These are phyloP conservation scores for Ichneumon xanthorius DNA, from an alignment of 2,888 invertebrate species.

Conservation along the genomic window DNA sequence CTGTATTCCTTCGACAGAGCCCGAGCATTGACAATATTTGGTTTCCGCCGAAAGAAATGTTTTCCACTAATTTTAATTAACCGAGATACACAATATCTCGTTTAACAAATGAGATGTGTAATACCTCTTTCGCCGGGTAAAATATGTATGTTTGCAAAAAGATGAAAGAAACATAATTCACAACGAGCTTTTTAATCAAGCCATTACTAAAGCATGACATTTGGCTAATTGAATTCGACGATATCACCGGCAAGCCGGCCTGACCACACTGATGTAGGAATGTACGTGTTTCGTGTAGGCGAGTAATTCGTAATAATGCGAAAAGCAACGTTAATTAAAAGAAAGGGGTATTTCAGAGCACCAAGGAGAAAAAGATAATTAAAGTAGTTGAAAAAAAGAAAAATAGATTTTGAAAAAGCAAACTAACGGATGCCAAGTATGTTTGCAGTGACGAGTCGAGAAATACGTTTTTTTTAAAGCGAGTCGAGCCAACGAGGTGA, in stretches of 20 bases:
- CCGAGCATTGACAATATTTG: no score
- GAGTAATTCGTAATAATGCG: constrained; percentile 33
- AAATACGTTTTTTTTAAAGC: constrained; percentile 44
- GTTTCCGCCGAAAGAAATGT: background rate
- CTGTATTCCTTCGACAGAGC: no score
- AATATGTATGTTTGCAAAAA: background rate
- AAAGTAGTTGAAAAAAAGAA: constrained; percentile 20
- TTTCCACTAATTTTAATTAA: background rate
- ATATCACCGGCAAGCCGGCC: background rate
- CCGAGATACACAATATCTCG: background rate
- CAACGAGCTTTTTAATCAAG: constrained; percentile 8
- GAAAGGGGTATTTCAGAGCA: constrained; percentile 22
- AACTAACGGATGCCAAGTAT: constrained; percentile 58
- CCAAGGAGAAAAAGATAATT: constrained; percentile 17
- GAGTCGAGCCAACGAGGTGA: constrained; percentile 26
- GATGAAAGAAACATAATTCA: background rate
- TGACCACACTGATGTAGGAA: background rate
- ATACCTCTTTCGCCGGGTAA: background rate
- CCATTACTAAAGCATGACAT: constrained; percentile 13
- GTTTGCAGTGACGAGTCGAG: constrained; percentile 52
- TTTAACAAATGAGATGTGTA: background rate
- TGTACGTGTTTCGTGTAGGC: background rate
- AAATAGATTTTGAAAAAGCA: constrained; percentile 33
- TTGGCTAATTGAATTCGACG: constrained; percentile 36
- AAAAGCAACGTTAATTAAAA: constrained; percentile 26